Conservation (phyloP, 2,113 vertebrate species). For the Hemiprocne comata region DNA sequence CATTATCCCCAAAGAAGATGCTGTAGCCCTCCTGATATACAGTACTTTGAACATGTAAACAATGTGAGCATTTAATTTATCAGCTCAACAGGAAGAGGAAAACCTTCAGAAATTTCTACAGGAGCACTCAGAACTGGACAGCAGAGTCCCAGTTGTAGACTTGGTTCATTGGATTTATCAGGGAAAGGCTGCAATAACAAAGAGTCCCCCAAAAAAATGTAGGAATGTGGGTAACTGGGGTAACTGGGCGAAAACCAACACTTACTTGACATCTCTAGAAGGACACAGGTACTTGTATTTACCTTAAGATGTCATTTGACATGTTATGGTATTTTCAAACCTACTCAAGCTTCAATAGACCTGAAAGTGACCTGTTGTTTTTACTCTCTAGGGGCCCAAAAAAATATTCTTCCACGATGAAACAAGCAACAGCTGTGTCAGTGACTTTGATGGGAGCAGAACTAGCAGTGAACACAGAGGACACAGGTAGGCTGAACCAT, state of each 20-base stretch:
- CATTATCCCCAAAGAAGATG: neutral
- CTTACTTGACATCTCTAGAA: neutral
- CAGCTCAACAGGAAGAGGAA: neutral
- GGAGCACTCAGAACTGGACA: neutral
- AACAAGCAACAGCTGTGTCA: neutral
- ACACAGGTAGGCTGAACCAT: neutral
- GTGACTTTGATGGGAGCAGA: neutral
- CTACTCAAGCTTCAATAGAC: neutral
- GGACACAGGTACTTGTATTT: neutral
- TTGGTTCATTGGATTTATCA: neutral
- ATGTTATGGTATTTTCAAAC: neutral
- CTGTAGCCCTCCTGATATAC: neutral
- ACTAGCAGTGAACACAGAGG: neutral
- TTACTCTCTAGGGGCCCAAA: neutral
- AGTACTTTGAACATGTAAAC: neutral
- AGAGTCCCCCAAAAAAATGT: neutral
- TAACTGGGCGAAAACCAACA: too few relatives aligned
- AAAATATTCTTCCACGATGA: neutral
- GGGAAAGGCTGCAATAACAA: neutral
- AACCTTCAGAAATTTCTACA: neutral
- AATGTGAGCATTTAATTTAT: neutral
- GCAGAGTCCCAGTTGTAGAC: neutral
- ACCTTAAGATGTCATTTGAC: neutral
- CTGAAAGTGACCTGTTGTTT: accelerated
- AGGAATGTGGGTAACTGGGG: neutral